Percentiles rank a stretch among this genome's conserved stretches.
These are phyloP conservation scores for Erannis defoliaria DNA, from an alignment of 2,888 invertebrate genomes.

Conservation along the genomic window DNA sequence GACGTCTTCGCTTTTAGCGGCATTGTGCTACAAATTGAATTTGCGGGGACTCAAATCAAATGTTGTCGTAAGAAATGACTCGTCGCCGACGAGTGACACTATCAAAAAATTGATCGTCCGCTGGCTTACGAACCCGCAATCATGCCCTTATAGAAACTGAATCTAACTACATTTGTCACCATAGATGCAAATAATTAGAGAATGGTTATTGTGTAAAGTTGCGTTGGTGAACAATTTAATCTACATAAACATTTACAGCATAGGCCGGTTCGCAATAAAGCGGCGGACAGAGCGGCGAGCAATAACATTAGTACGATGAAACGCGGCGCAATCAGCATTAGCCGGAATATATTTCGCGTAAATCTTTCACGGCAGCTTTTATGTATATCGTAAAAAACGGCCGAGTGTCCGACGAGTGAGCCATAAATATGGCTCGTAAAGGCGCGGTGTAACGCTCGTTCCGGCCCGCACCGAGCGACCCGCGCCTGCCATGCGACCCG, in stretches of 20 bases:
- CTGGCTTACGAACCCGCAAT: slow-evolving; percentile 44
- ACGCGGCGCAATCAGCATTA: slow-evolving; percentile 77
- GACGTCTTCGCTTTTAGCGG: slow-evolving; percentile 50
- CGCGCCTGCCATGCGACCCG: slow-evolving; percentile 15
- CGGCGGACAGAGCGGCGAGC: slow-evolving; percentile 41
- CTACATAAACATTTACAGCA: slow-evolving; percentile 53
- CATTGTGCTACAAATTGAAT: slow-evolving; percentile 82
- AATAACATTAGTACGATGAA: slow-evolving; percentile 71
- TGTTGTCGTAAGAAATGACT: slow-evolving; percentile 81
- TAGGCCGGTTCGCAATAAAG: slow-evolving; percentile 37
- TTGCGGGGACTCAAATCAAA: slow-evolving; percentile 79
- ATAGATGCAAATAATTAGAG: not conserved
- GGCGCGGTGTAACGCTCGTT: slow-evolving; percentile 44
- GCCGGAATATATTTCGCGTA: slow-evolving; percentile 83
- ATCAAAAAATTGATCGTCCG: slow-evolving; percentile 83
- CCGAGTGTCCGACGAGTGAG: slow-evolving; percentile 76
- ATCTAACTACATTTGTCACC: slow-evolving; percentile 22
- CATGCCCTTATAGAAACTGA: slow-evolving; percentile 27
- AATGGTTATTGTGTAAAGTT: not conserved
- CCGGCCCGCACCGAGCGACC: slow-evolving; percentile 28
- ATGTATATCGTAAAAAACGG: slow-evolving; percentile 85
- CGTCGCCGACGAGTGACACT: slow-evolving; percentile 77
- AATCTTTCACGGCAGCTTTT: slow-evolving; percentile 84
- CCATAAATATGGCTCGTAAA: slow-evolving; percentile 82
- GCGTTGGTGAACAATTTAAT: slow-evolving; percentile 46